Percentiles rank a stretch among this genome's conserved stretches.
Evolutionary conservation across 1,140 invertebrate genomes (phyloP).

Genomic region (Diorhabda elongata): DNA sequence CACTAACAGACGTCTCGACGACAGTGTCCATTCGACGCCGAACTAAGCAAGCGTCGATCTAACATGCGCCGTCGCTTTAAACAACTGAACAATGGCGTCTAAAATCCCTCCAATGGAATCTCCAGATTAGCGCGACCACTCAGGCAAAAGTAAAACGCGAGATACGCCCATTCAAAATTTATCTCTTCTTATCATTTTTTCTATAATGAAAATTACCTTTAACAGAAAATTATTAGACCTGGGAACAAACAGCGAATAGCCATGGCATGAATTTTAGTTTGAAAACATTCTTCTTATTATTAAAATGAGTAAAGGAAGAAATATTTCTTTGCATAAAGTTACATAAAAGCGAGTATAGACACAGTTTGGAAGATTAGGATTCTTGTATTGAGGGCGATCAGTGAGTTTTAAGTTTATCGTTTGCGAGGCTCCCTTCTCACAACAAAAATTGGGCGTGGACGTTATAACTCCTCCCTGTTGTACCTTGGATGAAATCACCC

Average conservation of each 20-base stretch:
- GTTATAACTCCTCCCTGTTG: conserved; percentile 29
- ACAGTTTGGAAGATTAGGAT: conserved; percentile 6
- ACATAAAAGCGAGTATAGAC: no score
- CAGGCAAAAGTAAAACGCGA: conserved; percentile 33
- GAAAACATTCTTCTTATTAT: no score
- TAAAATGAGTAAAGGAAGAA: no score
- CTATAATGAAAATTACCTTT: conserved; percentile 11
- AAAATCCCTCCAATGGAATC: conserved; percentile 38
- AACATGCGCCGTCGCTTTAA: conserved; percentile 40
- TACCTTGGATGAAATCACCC: conserved; percentile 45
- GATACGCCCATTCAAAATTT: conserved; percentile 25
- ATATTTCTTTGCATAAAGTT: no score
- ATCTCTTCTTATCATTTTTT: conserved; percentile 15
- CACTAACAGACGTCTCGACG: conserved; percentile 36
- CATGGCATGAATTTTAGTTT: no score
- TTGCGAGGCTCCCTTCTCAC: conserved; percentile 1
- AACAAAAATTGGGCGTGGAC: conserved; percentile 31
- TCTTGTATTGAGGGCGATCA: conserved; percentile 15
- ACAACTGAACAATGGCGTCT: conserved; percentile 44
- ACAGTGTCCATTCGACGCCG: conserved; percentile 33
- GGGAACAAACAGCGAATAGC: no score
- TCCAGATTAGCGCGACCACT: conserved; percentile 36
- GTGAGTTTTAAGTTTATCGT: conserved; percentile 14
- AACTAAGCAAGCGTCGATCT: conserved; percentile 35
- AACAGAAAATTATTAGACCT: no score